phyloP scores from a whole-genome alignment of 2,113 vertebrate genomes.

The Elephas maximus region DNA sequence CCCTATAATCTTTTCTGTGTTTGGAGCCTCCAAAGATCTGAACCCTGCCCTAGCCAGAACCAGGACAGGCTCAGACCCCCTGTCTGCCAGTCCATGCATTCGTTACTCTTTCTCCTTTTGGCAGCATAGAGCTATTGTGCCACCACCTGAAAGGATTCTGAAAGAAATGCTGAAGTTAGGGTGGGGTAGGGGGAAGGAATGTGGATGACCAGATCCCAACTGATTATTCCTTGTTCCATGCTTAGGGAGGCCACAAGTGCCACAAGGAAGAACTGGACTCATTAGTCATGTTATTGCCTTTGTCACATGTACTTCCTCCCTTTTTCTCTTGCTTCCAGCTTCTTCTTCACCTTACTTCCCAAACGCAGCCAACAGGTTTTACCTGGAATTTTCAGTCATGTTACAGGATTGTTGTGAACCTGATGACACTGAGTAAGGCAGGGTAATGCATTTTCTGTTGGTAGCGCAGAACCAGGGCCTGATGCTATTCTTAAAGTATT shows the following conservation, averaged over 20 bases:
- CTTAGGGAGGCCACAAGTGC: not conserved
- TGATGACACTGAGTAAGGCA: not conserved
- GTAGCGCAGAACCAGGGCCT: not conserved
- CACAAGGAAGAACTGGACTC: not conserved
- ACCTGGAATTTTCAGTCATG: not conserved
- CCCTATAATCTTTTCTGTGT: not conserved
- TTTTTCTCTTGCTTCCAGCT: not conserved
- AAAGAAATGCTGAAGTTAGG: not conserved
- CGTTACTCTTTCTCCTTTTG: not conserved
- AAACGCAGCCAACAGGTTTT: not conserved
- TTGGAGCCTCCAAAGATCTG: not conserved
- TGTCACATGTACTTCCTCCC: not conserved
- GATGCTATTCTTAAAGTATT: not conserved
- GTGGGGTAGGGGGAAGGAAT: not conserved
- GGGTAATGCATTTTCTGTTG: not conserved
- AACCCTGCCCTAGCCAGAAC: not conserved
- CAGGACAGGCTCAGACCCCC: not conserved
- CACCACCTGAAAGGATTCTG: not conserved
- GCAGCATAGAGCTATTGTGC: not conserved
- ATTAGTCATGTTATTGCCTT: not conserved
- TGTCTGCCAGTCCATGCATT: not conserved
- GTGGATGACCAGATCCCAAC: not conserved
- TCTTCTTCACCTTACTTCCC: not conserved
- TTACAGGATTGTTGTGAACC: not conserved
- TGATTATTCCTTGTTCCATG: not conserved